A percentile compares a stretch with the other conserved stretches of the same genome.
Evolutionary conservation across 2,113 vertebrate genomes (phyloP).

Genomic region (Copsychus sechellarum): DNA sequence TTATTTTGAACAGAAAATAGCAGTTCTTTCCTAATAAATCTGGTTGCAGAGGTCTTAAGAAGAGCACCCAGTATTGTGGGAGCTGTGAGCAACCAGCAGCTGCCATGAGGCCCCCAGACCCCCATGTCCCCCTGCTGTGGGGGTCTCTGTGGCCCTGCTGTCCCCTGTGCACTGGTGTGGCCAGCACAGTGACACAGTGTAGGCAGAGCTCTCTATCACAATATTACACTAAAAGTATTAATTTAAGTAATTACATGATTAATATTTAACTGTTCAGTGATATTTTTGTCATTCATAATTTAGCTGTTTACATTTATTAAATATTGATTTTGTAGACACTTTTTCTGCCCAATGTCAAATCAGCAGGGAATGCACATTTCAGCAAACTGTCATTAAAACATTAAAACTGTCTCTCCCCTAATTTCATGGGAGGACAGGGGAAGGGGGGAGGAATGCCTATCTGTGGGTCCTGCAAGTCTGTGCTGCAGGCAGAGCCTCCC

Average conservation of each 20-base stretch:
- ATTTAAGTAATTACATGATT: slow-evolving; percentile 65
- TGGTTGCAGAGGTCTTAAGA: not conserved
- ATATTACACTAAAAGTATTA: slow-evolving; percentile 41
- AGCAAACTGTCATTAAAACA: slow-evolving; percentile 18
- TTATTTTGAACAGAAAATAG: not conserved
- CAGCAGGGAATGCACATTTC: slow-evolving; percentile 8
- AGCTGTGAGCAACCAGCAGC: not conserved
- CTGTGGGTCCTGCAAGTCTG: not conserved
- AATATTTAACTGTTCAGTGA: slow-evolving; percentile 66
- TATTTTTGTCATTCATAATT: slow-evolving; percentile 72
- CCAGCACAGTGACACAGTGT: rapidly evolving
- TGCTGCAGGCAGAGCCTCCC: rapidly evolving
- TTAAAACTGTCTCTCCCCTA: not conserved
- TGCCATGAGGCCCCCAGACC: rapidly evolving
- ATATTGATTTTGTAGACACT: slow-evolving; percentile 66
- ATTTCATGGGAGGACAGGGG: not conserved
- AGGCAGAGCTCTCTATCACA: not conserved
- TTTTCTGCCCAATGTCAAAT: slow-evolving; percentile 62
- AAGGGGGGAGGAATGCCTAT: not conserved
- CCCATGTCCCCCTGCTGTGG: rapidly evolving
- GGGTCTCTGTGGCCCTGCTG: rapidly evolving
- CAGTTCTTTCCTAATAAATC: not conserved
- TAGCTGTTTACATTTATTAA: slow-evolving; percentile 70
- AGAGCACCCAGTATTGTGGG: not conserved
- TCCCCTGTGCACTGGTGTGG: rapidly evolving